A percentile compares a stretch with the other conserved stretches of the same genome.
Evolutionary conservation across 2,888 invertebrate genomes (phyloP).

Genomic region (Agelastica alni): DNA sequence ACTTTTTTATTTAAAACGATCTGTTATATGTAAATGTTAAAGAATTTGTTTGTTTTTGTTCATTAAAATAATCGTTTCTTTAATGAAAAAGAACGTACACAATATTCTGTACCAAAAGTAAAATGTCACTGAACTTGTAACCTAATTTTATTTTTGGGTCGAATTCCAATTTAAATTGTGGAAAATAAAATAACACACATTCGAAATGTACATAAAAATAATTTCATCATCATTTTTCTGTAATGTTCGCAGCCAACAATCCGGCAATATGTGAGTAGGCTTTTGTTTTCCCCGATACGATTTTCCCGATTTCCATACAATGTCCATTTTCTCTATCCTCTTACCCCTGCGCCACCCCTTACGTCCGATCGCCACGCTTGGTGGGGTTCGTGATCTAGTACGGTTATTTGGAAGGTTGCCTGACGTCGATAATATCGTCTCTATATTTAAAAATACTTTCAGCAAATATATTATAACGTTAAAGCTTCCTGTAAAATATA

Average conservation of each 20-base stretch:
- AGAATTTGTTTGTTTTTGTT: too few relatives aligned
- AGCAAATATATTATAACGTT: too few relatives aligned
- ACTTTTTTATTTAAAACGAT: too few relatives aligned
- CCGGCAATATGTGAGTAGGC: constrained; percentile 57
- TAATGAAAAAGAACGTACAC: too few relatives aligned
- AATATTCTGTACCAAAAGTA: too few relatives aligned
- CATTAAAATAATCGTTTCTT: too few relatives aligned
- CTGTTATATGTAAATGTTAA: too few relatives aligned
- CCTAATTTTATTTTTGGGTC: too few relatives aligned
- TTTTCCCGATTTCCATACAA: constrained; percentile 47
- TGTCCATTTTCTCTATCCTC: constrained; percentile 21
- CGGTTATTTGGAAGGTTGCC: neutral
- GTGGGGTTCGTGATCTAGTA: constrained; percentile 6
- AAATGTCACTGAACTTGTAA: too few relatives aligned
- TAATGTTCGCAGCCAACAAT: constrained; percentile 55
- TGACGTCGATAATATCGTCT: neutral
- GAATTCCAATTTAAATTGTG: neutral
- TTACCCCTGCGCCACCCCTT: constrained; percentile 2
- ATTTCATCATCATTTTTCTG: constrained; percentile 47
- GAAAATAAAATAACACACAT: neutral
- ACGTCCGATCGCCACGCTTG: constrained; percentile 5
- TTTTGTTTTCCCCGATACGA: constrained; percentile 45
- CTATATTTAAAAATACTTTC: too few relatives aligned
- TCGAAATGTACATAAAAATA: constrained; percentile 22
- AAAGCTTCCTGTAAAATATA: too few relatives aligned